Evolutionary conservation across 2,113 vertebrate species (phyloP).

Genomic region (Tor tambroides): DNA sequence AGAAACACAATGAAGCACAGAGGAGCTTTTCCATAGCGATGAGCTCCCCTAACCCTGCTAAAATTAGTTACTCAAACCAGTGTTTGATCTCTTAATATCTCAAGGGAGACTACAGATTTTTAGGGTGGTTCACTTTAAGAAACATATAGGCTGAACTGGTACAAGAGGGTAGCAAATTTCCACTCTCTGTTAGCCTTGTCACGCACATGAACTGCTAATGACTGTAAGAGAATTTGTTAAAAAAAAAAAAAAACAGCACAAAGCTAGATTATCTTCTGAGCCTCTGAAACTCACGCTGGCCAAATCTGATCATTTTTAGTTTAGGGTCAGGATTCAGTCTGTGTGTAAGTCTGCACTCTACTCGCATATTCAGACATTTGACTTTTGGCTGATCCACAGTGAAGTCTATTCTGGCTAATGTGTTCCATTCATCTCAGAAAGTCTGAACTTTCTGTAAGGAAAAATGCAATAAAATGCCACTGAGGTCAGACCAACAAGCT

Average conservation of each 20-base stretch:
- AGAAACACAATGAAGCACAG: background rate
- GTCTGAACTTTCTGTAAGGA: background rate
- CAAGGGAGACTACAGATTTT: background rate
- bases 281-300: constrained; percentile 6
- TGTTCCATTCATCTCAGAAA: background rate
- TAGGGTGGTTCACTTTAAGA: background rate
- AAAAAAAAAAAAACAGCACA: background rate
- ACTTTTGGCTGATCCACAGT: background rate
- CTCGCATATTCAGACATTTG: background rate
- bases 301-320: background rate
- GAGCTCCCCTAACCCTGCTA: background rate
- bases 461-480: too few species aligned
- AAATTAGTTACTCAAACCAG: background rate
- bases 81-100: constrained; percentile 13
- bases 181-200: background rate
- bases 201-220: background rate
- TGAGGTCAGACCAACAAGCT: too few species aligned
- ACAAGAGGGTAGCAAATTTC: background rate
- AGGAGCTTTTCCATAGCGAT: constrained; percentile 47
- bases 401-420: background rate
- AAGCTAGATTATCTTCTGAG: constrained; percentile 18
- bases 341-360: background rate
- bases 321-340: too few species aligned
- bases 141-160: background rate
- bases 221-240: constrained; percentile 25